Evolutionary conservation across 2,797 vertebrate genomes (phyloP).

Genomic region (Platyrinchus mystaceus): DNA sequence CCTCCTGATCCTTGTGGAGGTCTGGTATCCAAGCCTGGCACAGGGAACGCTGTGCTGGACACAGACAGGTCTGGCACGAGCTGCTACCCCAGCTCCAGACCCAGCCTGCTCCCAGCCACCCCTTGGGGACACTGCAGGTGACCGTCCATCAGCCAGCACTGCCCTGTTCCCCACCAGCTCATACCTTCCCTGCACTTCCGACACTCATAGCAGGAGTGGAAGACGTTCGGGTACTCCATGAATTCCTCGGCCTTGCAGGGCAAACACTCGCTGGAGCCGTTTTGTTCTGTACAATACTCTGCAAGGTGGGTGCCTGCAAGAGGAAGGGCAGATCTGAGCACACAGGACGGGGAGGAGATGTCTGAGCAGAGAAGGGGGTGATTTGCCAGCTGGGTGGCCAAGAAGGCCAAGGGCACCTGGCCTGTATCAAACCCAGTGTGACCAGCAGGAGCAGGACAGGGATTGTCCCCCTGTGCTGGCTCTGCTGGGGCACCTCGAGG

Average conservation of each 20-base stretch:
- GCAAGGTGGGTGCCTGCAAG: not conserved
- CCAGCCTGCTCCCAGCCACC: not conserved
- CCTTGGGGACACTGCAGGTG: not conserved
- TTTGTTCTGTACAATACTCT: accelerated
- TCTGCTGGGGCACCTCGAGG: not conserved
- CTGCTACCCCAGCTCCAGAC: not conserved
- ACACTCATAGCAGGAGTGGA: not conserved
- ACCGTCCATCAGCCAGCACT: not conserved
- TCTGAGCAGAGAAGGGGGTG: not conserved
- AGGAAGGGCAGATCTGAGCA: not conserved
- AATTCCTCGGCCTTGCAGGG: accelerated
- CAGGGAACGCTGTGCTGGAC: not conserved
- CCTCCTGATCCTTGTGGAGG: not conserved
- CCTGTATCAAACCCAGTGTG: not conserved
- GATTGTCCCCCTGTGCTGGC: not conserved
- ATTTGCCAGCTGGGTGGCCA: not conserved
- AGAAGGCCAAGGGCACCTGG: not conserved
- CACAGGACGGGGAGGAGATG: not conserved
- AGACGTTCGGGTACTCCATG: not conserved
- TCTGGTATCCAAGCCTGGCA: not conserved
- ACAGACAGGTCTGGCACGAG: not conserved
- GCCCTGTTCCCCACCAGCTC: not conserved
- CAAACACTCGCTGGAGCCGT: not conserved
- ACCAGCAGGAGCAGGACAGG: not conserved
- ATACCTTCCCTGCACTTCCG: slow-evolving; percentile 8